Evolutionary conservation across 2,113 vertebrate genomes (phyloP).

Genomic region (Stigmatopora nigra): DNA sequence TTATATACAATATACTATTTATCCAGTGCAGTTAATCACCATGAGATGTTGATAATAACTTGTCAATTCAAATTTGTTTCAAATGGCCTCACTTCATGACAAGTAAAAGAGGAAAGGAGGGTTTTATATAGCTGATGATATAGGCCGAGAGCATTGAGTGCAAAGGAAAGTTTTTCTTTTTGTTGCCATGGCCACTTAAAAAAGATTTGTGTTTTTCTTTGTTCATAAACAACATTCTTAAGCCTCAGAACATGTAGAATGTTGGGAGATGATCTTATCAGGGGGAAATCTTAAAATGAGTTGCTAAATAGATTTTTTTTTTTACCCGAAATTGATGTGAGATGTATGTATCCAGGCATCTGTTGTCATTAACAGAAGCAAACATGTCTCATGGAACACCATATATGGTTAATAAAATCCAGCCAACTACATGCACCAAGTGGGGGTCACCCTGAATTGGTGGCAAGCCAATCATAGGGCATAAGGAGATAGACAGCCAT

Average conservation of each 20-base stretch:
- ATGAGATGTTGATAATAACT: neutral
- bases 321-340: neutral
- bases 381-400: no score
- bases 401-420: no score
- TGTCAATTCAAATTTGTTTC: neutral
- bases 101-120: slow-evolving; percentile 7
- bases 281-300: neutral
- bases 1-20: neutral
- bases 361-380: no score
- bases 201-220: slow-evolving; percentile 76
- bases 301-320: neutral
- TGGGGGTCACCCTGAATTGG: no score
- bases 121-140: slow-evolving; percentile 29
- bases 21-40: neutral
- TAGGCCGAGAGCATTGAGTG: slow-evolving; percentile 72
- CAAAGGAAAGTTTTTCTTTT: slow-evolving; percentile 74
- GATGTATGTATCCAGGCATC: no score
- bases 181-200: slow-evolving; percentile 88
- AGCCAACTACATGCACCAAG: no score
- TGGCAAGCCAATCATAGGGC: no score
- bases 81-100: neutral
- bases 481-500: no score
- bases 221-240: slow-evolving; percentile 42
- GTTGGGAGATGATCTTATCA: no score
- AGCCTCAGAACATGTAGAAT: slow-evolving; percentile 13